Conservation (phyloP, 2,113 vertebrate species). For the Alligator mississippiensis region DNA sequence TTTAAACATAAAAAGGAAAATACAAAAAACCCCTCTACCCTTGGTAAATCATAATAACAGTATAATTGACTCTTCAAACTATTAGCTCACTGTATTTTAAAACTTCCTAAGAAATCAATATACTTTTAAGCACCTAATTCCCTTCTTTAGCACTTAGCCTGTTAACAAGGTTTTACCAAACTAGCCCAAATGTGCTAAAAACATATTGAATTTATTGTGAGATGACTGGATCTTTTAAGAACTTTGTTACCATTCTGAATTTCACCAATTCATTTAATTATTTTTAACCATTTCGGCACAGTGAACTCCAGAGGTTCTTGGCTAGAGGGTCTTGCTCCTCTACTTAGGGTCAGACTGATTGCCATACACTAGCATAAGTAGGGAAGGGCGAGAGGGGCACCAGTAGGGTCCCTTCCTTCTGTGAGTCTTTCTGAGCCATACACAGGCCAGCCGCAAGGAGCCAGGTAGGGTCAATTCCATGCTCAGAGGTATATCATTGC, state of each 20-base stretch:
- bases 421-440: too few relatives aligned
- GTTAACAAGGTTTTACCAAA: not conserved
- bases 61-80: not conserved
- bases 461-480: too few relatives aligned
- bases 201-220: not conserved
- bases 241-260: not conserved
- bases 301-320: not conserved
- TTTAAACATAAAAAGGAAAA: too few relatives aligned
- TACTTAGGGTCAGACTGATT: too few relatives aligned
- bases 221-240: not conserved
- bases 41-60: too few relatives aligned
- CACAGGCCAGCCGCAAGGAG: too few relatives aligned
- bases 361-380: too few relatives aligned
- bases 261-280: not conserved
- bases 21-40: too few relatives aligned
- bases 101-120: not conserved
- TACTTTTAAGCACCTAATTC: not conserved
- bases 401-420: too few relatives aligned
- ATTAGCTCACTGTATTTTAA: not conserved
- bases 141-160: not conserved
- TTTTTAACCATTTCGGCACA: not conserved
- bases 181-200: not conserved
- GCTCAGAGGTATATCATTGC: too few relatives aligned
- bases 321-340: too few relatives aligned
- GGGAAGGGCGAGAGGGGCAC: too few relatives aligned